phyloP scores from a whole-genome alignment of 2,113 vertebrate genomes.

The Hiodon alosoides region DNA sequence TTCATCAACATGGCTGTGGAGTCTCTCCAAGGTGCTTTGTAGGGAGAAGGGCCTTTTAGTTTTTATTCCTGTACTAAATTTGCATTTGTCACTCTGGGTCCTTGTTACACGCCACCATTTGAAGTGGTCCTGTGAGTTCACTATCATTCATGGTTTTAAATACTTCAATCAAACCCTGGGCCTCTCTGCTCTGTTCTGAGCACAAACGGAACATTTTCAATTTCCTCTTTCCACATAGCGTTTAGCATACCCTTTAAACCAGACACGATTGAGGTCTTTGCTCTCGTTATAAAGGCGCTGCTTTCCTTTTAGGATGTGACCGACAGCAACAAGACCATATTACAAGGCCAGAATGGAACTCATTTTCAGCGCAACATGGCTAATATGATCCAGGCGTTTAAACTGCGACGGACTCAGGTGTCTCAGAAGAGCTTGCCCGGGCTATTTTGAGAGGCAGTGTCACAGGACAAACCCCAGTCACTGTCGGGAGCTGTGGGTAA shows the following conservation, averaged over 20 bases:
- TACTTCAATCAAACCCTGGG: neutral
- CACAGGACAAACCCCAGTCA: too few relatives aligned
- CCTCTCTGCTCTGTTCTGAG: neutral
- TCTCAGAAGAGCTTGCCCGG: too few relatives aligned
- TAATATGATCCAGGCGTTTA: too few relatives aligned
- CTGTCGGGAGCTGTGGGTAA: too few relatives aligned
- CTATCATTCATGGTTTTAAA: slow-evolving; percentile 4
- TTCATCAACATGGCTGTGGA: slow-evolving; percentile 3
- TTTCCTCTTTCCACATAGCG: neutral
- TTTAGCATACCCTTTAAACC: neutral
- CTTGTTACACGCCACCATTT: neutral
- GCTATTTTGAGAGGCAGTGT: too few relatives aligned
- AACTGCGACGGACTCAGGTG: too few relatives aligned
- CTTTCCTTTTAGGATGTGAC: too few relatives aligned
- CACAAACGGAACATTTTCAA: neutral
- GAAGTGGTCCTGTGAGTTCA: neutral
- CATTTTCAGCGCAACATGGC: too few relatives aligned
- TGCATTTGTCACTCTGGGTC: slow-evolving; percentile 14
- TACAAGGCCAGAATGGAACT: too few relatives aligned
- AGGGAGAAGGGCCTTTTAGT: slow-evolving; percentile 2
- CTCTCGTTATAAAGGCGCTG: too few relatives aligned
- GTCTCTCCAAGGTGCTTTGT: neutral
- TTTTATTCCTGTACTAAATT: slow-evolving; percentile 2
- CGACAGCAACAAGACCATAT: too few relatives aligned
- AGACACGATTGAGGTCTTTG: neutral